Percentiles rank a stretch among this genome's conserved stretches.
These are phyloP conservation scores for Galaxias olidus DNA, from an alignment of 2,797 vertebrate species.

Conservation along the genomic window DNA sequence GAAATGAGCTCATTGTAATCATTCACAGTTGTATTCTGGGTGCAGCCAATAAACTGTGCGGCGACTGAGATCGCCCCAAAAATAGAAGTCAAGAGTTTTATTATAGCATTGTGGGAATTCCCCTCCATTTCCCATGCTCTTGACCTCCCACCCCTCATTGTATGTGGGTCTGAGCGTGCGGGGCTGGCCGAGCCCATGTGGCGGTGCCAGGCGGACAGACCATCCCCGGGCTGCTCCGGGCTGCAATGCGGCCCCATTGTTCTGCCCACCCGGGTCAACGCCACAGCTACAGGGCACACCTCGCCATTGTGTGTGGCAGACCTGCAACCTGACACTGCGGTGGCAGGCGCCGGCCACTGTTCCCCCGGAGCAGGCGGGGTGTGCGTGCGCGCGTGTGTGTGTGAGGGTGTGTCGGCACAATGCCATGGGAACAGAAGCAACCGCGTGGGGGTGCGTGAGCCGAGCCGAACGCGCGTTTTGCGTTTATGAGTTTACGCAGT, in stretches of 20 bases:
- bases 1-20: constrained; percentile 58
- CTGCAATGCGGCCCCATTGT: constrained; percentile 72
- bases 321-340: constrained; percentile 65
- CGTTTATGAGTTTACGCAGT: too few relatives aligned
- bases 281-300: constrained; percentile 58
- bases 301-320: constrained; percentile 71
- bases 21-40: constrained; percentile 55
- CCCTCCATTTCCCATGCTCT: constrained; percentile 68
- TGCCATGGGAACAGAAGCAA: too few relatives aligned
- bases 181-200: constrained; percentile 40
- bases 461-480: too few relatives aligned
- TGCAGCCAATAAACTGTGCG: constrained; percentile 51
- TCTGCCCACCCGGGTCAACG: constrained; percentile 58
- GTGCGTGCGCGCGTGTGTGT: constrained; percentile 26
- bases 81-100: constrained; percentile 71
- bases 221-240: constrained; percentile 61
- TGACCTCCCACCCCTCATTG: constrained; percentile 75
- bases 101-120: constrained; percentile 73
- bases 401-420: constrained; percentile 10
- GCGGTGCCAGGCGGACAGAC: constrained; percentile 64
- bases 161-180: constrained; percentile 58
- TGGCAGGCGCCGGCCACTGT: constrained; percentile 59
- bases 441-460: not conserved
- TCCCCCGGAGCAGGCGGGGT: constrained; percentile 53
- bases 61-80: constrained; percentile 52